These are phyloP conservation scores for Helicoverpa armigera DNA, from an alignment of 1,140 invertebrate species.

Conservation along the genomic window DNA sequence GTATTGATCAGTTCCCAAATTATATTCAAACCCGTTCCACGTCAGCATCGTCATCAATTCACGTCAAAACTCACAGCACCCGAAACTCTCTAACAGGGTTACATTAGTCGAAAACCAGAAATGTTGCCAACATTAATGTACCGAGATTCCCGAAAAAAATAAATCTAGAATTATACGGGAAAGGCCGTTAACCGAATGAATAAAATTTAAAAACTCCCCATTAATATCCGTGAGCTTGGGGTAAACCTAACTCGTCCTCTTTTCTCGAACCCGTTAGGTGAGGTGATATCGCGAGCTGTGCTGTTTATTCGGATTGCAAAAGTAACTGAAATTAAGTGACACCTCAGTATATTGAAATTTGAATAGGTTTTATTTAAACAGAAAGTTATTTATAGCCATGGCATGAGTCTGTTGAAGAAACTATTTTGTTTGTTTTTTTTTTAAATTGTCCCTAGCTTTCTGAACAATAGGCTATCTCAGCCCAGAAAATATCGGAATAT, in stretches of 20 bases:
- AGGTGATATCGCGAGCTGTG: background rate
- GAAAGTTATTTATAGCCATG: too few relatives aligned
- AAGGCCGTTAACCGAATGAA: conserved; percentile 12
- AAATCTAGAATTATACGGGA: background rate
- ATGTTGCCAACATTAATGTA: conserved; percentile 4
- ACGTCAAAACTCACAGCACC: background rate
- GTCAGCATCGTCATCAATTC: conserved; percentile 6
- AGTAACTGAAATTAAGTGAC: too few relatives aligned
- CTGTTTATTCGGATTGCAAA: background rate
- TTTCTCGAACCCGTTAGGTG: background rate
- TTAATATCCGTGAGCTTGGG: conserved; percentile 1
- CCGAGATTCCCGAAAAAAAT: background rate
- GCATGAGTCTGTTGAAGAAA: too few relatives aligned
- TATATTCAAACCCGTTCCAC: background rate
- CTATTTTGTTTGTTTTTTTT: too few relatives aligned
- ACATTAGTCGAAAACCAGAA: background rate
- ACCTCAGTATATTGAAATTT: too few relatives aligned
- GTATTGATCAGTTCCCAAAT: background rate
- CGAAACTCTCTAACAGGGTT: background rate
- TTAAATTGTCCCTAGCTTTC: too few relatives aligned
- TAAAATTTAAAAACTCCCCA: conserved; percentile 11
- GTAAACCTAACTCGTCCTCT: background rate
- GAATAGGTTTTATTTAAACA: too few relatives aligned
- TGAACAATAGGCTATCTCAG: too few relatives aligned
- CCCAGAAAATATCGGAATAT: too few relatives aligned